Evolutionary conservation across 2,888 invertebrate genomes (phyloP), one percentile per base, ranked within the genome.

Genomic region (Boloria euphrosyne): DNA sequence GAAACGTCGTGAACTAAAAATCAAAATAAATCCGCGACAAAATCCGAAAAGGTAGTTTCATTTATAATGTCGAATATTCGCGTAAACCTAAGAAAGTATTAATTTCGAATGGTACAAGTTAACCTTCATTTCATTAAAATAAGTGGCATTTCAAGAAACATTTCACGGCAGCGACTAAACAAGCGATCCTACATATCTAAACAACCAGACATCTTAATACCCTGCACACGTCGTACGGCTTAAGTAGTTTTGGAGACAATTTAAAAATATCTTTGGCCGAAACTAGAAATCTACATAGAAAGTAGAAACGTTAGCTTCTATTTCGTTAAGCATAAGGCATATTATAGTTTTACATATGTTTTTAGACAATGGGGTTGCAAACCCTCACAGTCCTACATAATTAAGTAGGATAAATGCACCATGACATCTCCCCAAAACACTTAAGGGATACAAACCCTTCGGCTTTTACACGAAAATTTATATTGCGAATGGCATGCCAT

Each of bases 381-480:
- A 50, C 61, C 57, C 65, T 61, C 55, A 13, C 60, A 46, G 22
- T 65, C 61, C 55, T 68, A 65, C 61, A 68, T 68, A 68, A 68
- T 68, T 78, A 76, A 78, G 71, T 71, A 75, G 75, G 74, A 76
- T 77, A 75, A 78, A 78, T 75, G 75, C 74, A 69, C 70, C 70
- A 67, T 73, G 73, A 73, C 73, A 72, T 70, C 67, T 57, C 68
- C 60, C 73, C 65, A 67, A 59, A 66, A 71, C 62, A 68, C 66
- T 67, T 69, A 65, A 62, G 70, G 66, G 62, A 49, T 66, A 47
- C 54, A 50, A 51, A 51, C 60, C 61, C 55, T 66, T 51, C 52
- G 38, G 58, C 31, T 60, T 59, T 59, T 50, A 67, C 50, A 63
- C 16, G 59, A 44, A 54, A 59, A 66, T 62, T 49, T 58, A 38